Evolutionary conservation across 2,888 invertebrate species (phyloP).

Genomic region (Lobophora halterata): DNA sequence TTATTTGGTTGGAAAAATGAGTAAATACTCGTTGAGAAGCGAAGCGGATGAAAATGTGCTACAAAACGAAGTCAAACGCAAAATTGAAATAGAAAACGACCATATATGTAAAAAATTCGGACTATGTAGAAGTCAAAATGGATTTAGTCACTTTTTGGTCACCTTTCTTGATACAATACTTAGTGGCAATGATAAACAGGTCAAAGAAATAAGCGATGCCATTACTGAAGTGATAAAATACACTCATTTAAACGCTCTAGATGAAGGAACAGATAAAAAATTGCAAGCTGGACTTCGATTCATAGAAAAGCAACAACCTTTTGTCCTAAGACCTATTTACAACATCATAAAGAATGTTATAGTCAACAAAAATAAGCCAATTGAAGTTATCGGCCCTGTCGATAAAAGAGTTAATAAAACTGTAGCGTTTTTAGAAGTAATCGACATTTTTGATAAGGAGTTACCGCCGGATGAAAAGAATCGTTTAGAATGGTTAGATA

Average conservation of each 20-base stretch:
- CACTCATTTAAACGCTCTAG: conserved; percentile 29
- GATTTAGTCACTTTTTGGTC: conserved; percentile 37
- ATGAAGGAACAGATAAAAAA: conserved; percentile 22
- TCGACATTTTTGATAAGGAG: conserved; percentile 36
- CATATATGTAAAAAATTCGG: conserved; percentile 44
- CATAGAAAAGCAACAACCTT: too few species aligned
- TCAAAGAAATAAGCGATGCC: conserved; percentile 38
- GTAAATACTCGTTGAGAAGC: conserved; percentile 23
- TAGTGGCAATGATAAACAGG: conserved; percentile 30
- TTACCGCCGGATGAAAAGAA: conserved; percentile 33
- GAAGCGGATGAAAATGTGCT: conserved; percentile 23
- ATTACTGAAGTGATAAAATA: conserved; percentile 42
- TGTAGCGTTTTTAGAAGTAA: conserved; percentile 39
- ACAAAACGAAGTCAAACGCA: conserved; percentile 38
- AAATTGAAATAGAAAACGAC: conserved; percentile 33
- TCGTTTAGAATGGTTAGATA: conserved; percentile 33
- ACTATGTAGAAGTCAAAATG: conserved; percentile 39
- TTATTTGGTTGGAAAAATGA: conserved; percentile 36
- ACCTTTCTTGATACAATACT: conserved; percentile 35
- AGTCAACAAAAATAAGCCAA: conserved; percentile 37
- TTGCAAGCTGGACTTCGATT: conserved; percentile 20
- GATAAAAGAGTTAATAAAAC: conserved; percentile 34
- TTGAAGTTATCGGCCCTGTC: conserved; percentile 3
- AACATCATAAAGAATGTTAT: conserved; percentile 36
- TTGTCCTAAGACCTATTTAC: conserved; percentile 22